Evolutionary conservation across 2,797 vertebrate species (phyloP).

Genomic region (Chaetophractus vellerosus): DNA sequence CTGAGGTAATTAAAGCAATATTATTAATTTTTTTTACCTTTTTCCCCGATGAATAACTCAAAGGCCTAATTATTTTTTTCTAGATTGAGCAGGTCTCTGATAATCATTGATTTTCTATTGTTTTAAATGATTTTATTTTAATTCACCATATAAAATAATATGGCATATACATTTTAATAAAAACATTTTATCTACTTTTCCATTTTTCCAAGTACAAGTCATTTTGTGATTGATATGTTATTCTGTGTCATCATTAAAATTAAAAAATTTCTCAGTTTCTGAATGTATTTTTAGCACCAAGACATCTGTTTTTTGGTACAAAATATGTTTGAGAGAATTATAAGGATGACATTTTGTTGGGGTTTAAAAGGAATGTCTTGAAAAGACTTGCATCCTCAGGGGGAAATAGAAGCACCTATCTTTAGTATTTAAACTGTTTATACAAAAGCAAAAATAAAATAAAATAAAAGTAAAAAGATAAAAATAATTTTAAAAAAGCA

Average conservation of each 20-base stretch:
- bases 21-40: background rate
- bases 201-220: background rate
- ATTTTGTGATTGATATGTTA: conserved; percentile 6
- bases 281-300: conserved; percentile 46
- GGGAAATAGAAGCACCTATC: background rate
- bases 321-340: conserved; percentile 48
- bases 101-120: background rate
- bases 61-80: conserved; percentile 45
- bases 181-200: background rate
- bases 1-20: background rate
- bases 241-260: conserved; percentile 42
- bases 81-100: background rate
- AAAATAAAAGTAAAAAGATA: too few relatives aligned
- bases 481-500: too few relatives aligned
- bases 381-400: background rate
- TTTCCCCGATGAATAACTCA: background rate
- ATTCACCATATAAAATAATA: conserved; percentile 13
- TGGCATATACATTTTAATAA: background rate
- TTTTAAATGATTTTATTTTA: conserved; percentile 42
- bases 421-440: conserved; percentile 29
- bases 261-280: conserved; percentile 50
- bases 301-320: conserved; percentile 29
- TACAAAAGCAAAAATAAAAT: background rate
- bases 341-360: conserved; percentile 60
- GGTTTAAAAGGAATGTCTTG: conserved; percentile 30